Base-by-base conservation (phyloP, 1,140 invertebrate genomes). In the Luehdorfia chinensis region DNA sequence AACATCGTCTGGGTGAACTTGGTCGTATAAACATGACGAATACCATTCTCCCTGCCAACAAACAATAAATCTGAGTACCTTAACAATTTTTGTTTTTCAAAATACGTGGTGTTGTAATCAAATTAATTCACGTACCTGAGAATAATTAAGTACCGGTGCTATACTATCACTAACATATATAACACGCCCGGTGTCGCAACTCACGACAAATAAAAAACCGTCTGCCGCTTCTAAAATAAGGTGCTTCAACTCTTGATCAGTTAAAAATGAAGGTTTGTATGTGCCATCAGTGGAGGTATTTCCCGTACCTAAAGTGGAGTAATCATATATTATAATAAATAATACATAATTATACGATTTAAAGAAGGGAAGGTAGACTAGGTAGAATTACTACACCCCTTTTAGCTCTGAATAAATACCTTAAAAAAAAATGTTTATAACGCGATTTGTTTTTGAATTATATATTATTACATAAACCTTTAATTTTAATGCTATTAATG, bases 121-220 rank as follows among this genome's bases (percentile, higher is more conserved):
- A n/a, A n/a, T n/a, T n/a, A n/a, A n/a, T n/a, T n/a, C n/a, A 47
- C 14, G 33, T 86, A 93, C 92, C 89, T 95, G 94, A 1, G 96
- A 93, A 61, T 98, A 96, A 83, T 98, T 98, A n/a, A 99, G 89
- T 14, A 99, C 97, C 4, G 98, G 97, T 41, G 95, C 95, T 55
- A 99, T 96, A 25, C 97, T 99, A 88, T 99, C 98, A 7, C 97
- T 98, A 8, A 99, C 98, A 75, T 99, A 99, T 60, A 99, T 97
- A 32, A 99, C 93, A 60, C 96, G 90, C 0, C 97, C 98, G 11
- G 95, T 96, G 78, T 99, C 98, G 89, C 98, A 99, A 58, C 96
- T 96, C 0, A 99, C 96, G 4, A 99, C 98, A 87, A 99, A 99
- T 13, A 99, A 89, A 87, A 99, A 99, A 1, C 98, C 98, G 89